Conservation (phyloP, 1,140 invertebrate genomes). For the Drosophila melanica region DNA sequence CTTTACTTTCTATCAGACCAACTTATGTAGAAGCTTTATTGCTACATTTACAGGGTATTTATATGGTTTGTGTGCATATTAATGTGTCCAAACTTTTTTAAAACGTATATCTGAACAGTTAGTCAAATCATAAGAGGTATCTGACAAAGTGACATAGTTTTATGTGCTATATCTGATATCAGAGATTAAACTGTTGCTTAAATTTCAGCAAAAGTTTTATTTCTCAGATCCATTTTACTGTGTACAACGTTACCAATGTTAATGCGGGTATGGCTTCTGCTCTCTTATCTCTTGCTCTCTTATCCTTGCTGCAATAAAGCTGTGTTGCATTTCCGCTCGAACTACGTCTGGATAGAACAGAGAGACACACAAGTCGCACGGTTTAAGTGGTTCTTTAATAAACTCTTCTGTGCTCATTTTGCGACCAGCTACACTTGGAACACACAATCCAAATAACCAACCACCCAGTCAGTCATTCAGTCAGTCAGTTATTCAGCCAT, state of each 20-base stretch:
- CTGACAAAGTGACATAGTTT: too few relatives aligned
- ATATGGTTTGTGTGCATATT: too few relatives aligned
- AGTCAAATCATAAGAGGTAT: too few relatives aligned
- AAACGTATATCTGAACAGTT: too few relatives aligned
- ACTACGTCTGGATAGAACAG: slow-evolving; percentile 41
- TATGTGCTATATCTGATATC: neutral
- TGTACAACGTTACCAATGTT: slow-evolving; percentile 30
- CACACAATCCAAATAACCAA: neutral
- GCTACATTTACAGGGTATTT: too few relatives aligned
- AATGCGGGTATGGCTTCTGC: slow-evolving; percentile 24
- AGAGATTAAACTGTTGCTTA: neutral
- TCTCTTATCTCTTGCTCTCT: slow-evolving; percentile 36
- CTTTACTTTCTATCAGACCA: too few relatives aligned
- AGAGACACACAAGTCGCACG: slow-evolving; percentile 13
- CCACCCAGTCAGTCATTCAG: slow-evolving; percentile 25
- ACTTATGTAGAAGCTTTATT: too few relatives aligned
- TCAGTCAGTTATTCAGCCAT: slow-evolving; percentile 58
- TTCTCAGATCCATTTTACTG: slow-evolving; percentile 30
- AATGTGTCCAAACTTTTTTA: too few relatives aligned
- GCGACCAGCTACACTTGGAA: slow-evolving; percentile 14
- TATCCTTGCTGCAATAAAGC: slow-evolving; percentile 57
- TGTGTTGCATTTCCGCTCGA: slow-evolving; percentile 71
- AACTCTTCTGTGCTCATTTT: slow-evolving; percentile 37
- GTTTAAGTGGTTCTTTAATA: slow-evolving; percentile 62
- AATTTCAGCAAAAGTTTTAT: slow-evolving; percentile 1